Evolutionary conservation across 2,797 vertebrate genomes (phyloP), one percentile per base, ranked within the genome.

Genomic region (Naso thynnoides): DNA sequence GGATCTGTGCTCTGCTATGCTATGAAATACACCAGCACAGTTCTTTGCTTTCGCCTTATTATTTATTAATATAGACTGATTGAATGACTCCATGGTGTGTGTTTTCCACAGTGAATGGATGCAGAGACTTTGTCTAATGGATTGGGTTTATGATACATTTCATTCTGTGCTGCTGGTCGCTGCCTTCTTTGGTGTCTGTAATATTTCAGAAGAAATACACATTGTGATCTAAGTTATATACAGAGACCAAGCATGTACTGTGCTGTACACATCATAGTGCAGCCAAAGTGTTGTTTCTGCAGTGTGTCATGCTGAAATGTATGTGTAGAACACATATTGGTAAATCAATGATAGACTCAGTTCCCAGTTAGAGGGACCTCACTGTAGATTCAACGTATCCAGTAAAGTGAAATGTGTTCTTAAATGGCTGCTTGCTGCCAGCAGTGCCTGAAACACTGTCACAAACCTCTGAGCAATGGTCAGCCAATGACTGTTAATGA

Each of bases 41-140:
- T 29, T 23, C 14, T 24, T 64, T 44, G 27, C 52, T 58, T 62
- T 23, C 29, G n/a, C 24, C 21, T 63, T 50, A 77, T 83, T 61
- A 77, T 44, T 73, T 73, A 73, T 84, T 73, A 70, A 80, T 70
- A 31, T 21, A 21, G 53, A 11, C 61, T 63, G 47, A 77, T 74
- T 71, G 61, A 70, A 50, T 57, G 68, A 45, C 59, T 67, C n/a
- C 8, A 8, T 45, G 48, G 55, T 67, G 63, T 68, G 59, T 68
- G 50, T 62, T 57, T 53, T 65, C 36, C 56, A 29, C 66, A 53
- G 19, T 49, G 38, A 33, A n/a, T 58, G 62, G 47, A 58, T 36
- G 63, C 49, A 41, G 29, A 73, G 59, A 36, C 60, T 58, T 65
- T 55, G 61, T 73, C 26, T 69, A 65, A 67, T 75, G 19, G 58